These are phyloP conservation scores for Cynaeus angustus DNA, from an alignment of 2,888 invertebrate species.

Conservation along the genomic window DNA sequence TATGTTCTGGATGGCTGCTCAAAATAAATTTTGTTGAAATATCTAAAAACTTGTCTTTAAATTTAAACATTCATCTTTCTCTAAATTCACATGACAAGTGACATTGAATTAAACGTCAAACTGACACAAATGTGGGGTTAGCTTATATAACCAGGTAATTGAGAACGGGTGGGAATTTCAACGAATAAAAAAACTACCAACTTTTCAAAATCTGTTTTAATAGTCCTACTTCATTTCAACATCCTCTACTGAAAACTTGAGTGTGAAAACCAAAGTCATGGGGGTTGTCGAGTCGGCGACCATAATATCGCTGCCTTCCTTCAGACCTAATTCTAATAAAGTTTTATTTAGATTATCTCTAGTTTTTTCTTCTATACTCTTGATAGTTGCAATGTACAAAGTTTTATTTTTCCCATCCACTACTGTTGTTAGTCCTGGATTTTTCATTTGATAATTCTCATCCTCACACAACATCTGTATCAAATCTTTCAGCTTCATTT, in stretches of 20 bases:
- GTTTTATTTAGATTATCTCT: conserved; percentile 91
- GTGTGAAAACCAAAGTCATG: conserved; percentile 83
- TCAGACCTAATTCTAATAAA: conserved; percentile 87
- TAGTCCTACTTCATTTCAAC: conserved; percentile 70
- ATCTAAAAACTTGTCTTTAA: too few relatives aligned
- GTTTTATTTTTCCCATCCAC: conserved; percentile 91
- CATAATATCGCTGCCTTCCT: conserved; percentile 88
- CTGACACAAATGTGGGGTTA: too few relatives aligned
- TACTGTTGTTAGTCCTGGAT: conserved; percentile 89
- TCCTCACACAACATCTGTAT: conserved; percentile 87
- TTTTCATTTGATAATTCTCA: conserved; percentile 90
- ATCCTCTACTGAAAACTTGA: conserved; percentile 76
- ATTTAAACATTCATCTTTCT: too few relatives aligned
- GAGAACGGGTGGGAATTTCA: too few relatives aligned
- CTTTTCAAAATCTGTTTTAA: too few relatives aligned
- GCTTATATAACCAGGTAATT: too few relatives aligned
- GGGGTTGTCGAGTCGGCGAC: conserved; percentile 96
- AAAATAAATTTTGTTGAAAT: too few relatives aligned
- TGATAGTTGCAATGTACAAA: conserved; percentile 93
- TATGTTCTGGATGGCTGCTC: too few relatives aligned
- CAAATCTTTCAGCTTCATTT: conserved; percentile 85
- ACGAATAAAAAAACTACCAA: too few relatives aligned
- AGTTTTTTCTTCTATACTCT: conserved; percentile 93
- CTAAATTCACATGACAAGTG: too few relatives aligned
- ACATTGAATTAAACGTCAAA: too few relatives aligned